phyloP scores from a whole-genome alignment of 2,797 vertebrate species.

The Microcaecilia unicolor region DNA sequence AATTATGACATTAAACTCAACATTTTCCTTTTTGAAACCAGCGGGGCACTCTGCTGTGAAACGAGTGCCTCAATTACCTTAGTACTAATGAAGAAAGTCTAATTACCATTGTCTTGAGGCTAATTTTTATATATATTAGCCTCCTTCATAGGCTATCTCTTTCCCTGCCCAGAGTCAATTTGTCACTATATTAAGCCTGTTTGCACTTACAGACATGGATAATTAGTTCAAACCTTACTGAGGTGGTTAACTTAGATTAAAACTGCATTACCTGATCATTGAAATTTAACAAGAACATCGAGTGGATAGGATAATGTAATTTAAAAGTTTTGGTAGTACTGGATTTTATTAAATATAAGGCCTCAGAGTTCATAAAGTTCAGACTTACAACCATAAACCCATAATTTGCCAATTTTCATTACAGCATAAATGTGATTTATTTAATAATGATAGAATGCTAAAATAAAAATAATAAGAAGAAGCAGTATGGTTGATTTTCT shows the following conservation, averaged over 20 bases:
- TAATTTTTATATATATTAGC: constrained; percentile 16
- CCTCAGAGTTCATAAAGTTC: no score
- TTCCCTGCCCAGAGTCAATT: neutral
- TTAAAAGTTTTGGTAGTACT: no score
- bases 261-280: constrained; percentile 23
- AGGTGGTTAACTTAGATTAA: constrained; percentile 12
- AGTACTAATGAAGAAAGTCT: constrained; percentile 13
- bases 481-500: no score
- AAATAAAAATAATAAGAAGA: no score
- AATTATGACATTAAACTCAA: constrained; percentile 16
- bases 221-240: constrained; percentile 14
- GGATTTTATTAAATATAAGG: no score
- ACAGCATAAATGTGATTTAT: no score
- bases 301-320: neutral
- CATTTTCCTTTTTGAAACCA: constrained; percentile 14
- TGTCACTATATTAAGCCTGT: constrained; percentile 16
- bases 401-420: no score
- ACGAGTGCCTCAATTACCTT: constrained; percentile 15
- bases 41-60: constrained; percentile 5
- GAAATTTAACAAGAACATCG: constrained; percentile 7
- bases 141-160: constrained; percentile 15
- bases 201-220: constrained; percentile 15
- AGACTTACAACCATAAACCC: no score
- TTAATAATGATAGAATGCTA: no score
- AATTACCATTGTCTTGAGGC: constrained; percentile 15